Conservation (phyloP, 2,888 invertebrate genomes). For the Ornithoptera priamus region DNA sequence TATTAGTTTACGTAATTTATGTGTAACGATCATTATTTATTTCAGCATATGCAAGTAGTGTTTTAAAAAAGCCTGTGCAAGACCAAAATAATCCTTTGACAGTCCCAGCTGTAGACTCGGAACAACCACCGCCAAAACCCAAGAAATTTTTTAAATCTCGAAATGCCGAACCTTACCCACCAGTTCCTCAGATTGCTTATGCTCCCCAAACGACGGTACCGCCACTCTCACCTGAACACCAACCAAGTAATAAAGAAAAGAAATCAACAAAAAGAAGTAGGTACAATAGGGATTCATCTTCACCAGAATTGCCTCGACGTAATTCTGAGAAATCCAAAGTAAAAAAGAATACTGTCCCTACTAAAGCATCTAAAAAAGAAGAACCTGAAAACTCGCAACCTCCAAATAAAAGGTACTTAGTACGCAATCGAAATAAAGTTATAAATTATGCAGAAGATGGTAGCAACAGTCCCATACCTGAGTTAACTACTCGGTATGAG, state of each 20-base stretch:
- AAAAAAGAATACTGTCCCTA: conserved; percentile 64
- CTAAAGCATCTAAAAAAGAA: conserved; percentile 72
- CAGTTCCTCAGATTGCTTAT: conserved; percentile 75
- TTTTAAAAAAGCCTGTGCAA: conserved; percentile 72
- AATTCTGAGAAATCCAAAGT: conserved; percentile 68
- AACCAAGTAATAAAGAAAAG: conserved; percentile 66
- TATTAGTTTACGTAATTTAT: conserved; percentile 11
- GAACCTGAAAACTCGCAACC: conserved; percentile 69
- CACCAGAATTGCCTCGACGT: conserved; percentile 71
- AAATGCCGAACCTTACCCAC: conserved; percentile 82
- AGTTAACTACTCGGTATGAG: conserved; percentile 64
- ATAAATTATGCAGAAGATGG: conserved; percentile 84
- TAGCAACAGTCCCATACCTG: conserved; percentile 76
- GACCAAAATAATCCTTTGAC: conserved; percentile 78
- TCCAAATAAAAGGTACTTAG: conserved; percentile 74
- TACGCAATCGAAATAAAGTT: conserved; percentile 80
- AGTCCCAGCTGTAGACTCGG: conserved; percentile 76
- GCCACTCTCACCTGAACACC: conserved; percentile 70
- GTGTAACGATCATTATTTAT: conserved; percentile 29
- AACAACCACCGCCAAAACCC: conserved; percentile 84
- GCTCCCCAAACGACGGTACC: conserved; percentile 72
- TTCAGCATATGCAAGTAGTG: conserved; percentile 70
- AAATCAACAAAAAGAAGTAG: conserved; percentile 62
- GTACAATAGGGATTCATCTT: conserved; percentile 72
- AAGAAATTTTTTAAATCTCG: conserved; percentile 95